Evolutionary conservation across 92 coral and sea anemone genomes (phyloP).

Genomic region (Bergia sp.): DNA sequence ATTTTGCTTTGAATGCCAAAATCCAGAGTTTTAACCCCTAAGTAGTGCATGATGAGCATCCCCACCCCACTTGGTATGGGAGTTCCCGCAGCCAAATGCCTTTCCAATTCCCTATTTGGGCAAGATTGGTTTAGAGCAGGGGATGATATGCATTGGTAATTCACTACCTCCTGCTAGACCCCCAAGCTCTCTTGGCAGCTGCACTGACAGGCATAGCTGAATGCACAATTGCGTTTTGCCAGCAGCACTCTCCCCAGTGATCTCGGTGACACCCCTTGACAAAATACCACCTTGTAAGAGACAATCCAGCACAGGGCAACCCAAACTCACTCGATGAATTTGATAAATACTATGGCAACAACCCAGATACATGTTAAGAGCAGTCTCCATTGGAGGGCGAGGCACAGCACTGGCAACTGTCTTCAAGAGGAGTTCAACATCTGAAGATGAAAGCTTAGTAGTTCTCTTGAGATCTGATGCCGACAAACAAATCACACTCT

Average conservation of each 20-base stretch:
- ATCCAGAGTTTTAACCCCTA: too few relatives aligned
- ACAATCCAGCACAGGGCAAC: conserved; percentile 79
- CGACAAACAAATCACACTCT: conserved; percentile 79
- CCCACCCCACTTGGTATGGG: too few relatives aligned
- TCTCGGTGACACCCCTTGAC: conserved; percentile 84
- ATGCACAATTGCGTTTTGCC: conserved; percentile 96
- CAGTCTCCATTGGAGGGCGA: conserved; percentile 78
- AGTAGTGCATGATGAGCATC: too few relatives aligned
- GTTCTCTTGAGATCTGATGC: conserved; percentile 82
- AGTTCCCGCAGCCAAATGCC: too few relatives aligned
- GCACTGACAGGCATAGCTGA: conserved; percentile 91
- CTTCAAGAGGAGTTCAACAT: conserved; percentile 72
- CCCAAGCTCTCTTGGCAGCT: conserved; percentile 75
- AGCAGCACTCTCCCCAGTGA: conserved; percentile 90
- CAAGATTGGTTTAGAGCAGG: too few relatives aligned
- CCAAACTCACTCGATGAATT: conserved; percentile 62
- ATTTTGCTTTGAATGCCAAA: too few relatives aligned
- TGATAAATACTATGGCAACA: conserved; percentile 39
- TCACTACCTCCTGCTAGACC: conserved; percentile 84
- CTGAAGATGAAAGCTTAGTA: conserved; percentile 79
- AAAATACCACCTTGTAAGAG: conserved; percentile 82
- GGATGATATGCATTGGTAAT: too few relatives aligned
- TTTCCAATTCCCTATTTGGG: too few relatives aligned
- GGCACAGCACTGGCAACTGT: conserved; percentile 68
- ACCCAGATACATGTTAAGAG: conserved; percentile 60